Evolutionary conservation across 2,797 vertebrate species (phyloP).

Genomic region (Merluccius polli): DNA sequence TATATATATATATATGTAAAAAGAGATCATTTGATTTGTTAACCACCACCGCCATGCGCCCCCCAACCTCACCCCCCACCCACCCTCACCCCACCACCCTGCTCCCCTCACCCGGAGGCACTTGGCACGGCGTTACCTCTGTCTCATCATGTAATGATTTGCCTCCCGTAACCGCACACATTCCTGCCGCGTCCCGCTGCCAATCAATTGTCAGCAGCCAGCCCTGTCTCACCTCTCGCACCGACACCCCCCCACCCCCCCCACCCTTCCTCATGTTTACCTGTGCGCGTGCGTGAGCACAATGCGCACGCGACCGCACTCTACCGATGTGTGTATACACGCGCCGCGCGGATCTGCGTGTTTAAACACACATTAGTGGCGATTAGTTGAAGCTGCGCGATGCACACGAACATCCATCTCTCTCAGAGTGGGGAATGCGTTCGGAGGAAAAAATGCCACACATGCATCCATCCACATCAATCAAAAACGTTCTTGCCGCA

Average conservation of each 20-base stretch:
- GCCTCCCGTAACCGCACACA: slow-evolving; percentile 51
- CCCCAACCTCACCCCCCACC: neutral
- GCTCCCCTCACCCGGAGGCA: slow-evolving; percentile 18
- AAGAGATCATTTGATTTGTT: too few species aligned
- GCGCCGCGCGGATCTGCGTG: neutral
- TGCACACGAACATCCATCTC: neutral
- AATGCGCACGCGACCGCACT: slow-evolving; percentile 6
- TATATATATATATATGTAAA: too few species aligned
- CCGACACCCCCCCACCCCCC: neutral
- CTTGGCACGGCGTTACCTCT: slow-evolving; percentile 34
- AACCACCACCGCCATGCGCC: neutral
- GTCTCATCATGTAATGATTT: slow-evolving; percentile 62
- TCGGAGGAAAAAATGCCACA: slow-evolving; percentile 25
- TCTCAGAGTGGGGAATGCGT: slow-evolving; percentile 16
- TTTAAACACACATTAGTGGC: neutral
- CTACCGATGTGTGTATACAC: neutral
- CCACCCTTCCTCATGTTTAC: neutral
- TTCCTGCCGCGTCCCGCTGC: slow-evolving; percentile 54
- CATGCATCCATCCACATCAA: slow-evolving; percentile 14
- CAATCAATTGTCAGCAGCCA: slow-evolving; percentile 37
- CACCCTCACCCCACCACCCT: neutral
- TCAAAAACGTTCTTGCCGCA: slow-evolving; percentile 22
- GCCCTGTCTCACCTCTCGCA: slow-evolving; percentile 17
- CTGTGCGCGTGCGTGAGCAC: too few species aligned
- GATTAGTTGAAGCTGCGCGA: neutral